phyloP scores from a whole-genome alignment of 2,888 invertebrate species.

The Drosophila diplacantha region DNA sequence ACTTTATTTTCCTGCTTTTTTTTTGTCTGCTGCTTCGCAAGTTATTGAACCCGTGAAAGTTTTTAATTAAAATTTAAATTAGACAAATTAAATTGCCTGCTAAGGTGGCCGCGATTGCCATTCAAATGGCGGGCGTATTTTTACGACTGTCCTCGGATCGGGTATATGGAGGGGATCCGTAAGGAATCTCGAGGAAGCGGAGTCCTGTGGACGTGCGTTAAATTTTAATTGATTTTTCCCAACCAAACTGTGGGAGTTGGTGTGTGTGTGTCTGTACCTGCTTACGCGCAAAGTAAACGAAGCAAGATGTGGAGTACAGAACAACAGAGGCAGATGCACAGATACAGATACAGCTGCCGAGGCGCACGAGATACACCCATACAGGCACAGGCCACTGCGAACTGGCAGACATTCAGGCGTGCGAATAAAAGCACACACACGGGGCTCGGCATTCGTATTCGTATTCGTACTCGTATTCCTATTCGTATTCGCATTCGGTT shows the following conservation, averaged over 20 bases:
- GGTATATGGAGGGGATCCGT: conserved; percentile 4
- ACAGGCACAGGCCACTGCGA: conserved; percentile 40
- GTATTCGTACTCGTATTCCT: conserved; percentile 24
- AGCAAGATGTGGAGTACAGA: conserved; percentile 55
- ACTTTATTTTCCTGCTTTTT: conserved; percentile 2
- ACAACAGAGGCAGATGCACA: conserved; percentile 43
- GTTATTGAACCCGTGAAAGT: conserved; percentile 68
- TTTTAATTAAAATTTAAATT: conserved; percentile 71
- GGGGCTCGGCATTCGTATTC: conserved; percentile 23
- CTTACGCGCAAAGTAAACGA: conserved; percentile 51
- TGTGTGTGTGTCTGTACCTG: conserved; percentile 40
- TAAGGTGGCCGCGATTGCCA: conserved; percentile 26
- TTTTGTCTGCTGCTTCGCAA: conserved; percentile 32
- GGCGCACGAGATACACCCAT: conserved; percentile 10
- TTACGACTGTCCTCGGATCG: conserved; percentile 16
- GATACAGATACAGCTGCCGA: conserved; percentile 25
- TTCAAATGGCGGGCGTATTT: conserved; percentile 29
- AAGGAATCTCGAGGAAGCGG: not conserved
- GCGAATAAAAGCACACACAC: conserved; percentile 50
- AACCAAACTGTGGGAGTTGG: conserved; percentile 46
- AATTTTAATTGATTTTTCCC: conserved; percentile 72
- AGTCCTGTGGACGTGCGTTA: conserved; percentile 52
- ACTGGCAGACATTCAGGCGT: conserved; percentile 66
- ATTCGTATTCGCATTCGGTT: conserved; percentile 45
- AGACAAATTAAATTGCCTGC: conserved; percentile 58